A percentile compares a stretch with the other conserved stretches of the same genome.
Conservation (phyloP, 2,888 invertebrate species). For the Erynnis tages region DNA sequence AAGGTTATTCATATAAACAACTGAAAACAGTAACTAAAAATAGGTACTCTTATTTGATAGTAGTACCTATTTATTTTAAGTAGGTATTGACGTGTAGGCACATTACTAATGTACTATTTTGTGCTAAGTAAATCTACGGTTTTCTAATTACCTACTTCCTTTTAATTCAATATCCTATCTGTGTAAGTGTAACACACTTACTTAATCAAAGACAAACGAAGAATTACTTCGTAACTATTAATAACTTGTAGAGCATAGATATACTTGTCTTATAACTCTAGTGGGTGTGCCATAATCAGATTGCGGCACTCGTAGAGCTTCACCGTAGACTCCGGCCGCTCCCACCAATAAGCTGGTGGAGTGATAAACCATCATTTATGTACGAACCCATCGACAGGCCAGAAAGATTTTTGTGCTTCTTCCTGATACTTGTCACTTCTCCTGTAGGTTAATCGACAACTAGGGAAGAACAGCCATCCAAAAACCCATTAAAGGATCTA, state of each 20-base stretch:
- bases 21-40: too few species aligned
- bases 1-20: too few species aligned
- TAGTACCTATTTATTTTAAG: too few species aligned
- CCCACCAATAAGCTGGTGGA: conserved; percentile 49
- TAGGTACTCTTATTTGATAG: too few species aligned
- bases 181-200: too few species aligned
- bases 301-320: conserved; percentile 78
- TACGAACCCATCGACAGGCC: neutral
- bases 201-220: too few species aligned
- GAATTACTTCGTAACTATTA: neutral
- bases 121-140: too few species aligned
- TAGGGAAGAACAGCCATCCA: neutral
- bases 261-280: conserved; percentile 46
- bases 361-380: conserved; percentile 19
- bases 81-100: too few species aligned
- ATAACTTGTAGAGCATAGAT: conserved; percentile 26
- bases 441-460: neutral
- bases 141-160: too few species aligned
- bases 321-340: conserved; percentile 66
- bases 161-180: too few species aligned
- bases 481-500: neutral
- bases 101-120: too few species aligned
- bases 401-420: neutral
- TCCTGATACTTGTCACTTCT: neutral
- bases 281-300: conserved; percentile 78